phyloP scores from a whole-genome alignment of 2,888 invertebrate species.

The Ormia ochracea region DNA sequence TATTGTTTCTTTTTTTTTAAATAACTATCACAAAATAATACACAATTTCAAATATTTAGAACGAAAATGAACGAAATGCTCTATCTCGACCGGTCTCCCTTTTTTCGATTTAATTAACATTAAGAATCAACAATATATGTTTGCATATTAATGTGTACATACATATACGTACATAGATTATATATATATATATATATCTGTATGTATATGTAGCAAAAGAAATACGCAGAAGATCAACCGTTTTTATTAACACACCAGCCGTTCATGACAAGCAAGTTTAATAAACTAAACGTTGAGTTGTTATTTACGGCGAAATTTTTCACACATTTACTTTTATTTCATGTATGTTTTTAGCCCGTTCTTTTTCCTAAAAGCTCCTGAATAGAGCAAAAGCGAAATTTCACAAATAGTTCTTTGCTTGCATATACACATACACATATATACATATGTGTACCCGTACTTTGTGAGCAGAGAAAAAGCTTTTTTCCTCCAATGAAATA shows the following conservation, averaged over 20 bases:
- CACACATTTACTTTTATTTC: slow-evolving; percentile 1
- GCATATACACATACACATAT: background rate
- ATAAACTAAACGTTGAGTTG: slow-evolving; percentile 42
- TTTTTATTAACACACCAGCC: slow-evolving; percentile 8
- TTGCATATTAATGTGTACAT: no score
- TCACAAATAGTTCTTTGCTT: no score
- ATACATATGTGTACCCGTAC: slow-evolving; percentile 1
- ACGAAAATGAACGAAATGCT: slow-evolving; percentile 2
- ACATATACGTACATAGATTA: no score
- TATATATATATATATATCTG: no score
- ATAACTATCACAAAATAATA: background rate
- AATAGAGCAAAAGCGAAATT: background rate
- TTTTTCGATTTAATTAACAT: slow-evolving; percentile 21
- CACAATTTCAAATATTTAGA: background rate
- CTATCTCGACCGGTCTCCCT: background rate
- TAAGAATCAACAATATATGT: slow-evolving; percentile 7
- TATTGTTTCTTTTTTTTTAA: background rate
- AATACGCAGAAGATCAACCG: background rate
- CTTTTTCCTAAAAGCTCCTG: slow-evolving; percentile 22
- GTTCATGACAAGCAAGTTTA: slow-evolving; percentile 53
- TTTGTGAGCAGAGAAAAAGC: slow-evolving; percentile 2
- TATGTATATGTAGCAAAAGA: no score
- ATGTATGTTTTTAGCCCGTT: background rate
- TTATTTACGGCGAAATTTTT: slow-evolving; percentile 34
- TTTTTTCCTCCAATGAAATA: slow-evolving; percentile 1